Conservation (phyloP, 2,113 vertebrate genomes). For the Seriola dumerili region DNA sequence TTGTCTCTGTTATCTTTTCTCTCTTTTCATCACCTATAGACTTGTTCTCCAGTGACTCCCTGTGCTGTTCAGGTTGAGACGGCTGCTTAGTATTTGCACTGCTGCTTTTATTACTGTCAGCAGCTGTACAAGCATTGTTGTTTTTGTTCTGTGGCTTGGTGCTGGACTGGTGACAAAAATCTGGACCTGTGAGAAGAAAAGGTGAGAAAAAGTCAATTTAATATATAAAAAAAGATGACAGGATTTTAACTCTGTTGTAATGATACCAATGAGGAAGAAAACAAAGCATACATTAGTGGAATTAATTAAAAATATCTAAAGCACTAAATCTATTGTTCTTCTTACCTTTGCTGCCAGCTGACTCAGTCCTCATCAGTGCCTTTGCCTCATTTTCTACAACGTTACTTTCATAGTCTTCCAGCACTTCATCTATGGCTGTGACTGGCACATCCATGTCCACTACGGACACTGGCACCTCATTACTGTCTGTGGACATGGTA, state of each 20-base stretch:
- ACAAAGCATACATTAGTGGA: neutral
- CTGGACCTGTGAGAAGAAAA: constrained; percentile 46
- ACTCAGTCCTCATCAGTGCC: constrained; percentile 26
- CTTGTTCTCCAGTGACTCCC: constrained; percentile 22
- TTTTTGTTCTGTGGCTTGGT: constrained; percentile 83
- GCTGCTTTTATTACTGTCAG: constrained; percentile 52
- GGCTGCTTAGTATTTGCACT: constrained; percentile 27
- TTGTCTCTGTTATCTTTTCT: constrained; percentile 25
- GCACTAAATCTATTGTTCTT: neutral
- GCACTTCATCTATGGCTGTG: constrained; percentile 91
- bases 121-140: constrained; percentile 84
- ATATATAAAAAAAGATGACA: neutral
- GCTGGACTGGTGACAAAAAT: constrained; percentile 21
- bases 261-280: neutral
- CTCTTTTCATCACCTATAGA: constrained; percentile 31
- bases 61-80: constrained; percentile 34
- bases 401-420: constrained; percentile 72
- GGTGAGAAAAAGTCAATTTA: constrained; percentile 10
- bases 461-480: constrained; percentile 61
- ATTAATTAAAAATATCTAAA: neutral
- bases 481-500: constrained; percentile 59
- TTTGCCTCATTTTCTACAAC: constrained; percentile 56
- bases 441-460: constrained; percentile 89
- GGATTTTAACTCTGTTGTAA: neutral
- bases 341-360: constrained; percentile 58